Percentiles rank a stretch among this genome's conserved stretches.
Evolutionary conservation across 2,888 invertebrate genomes (phyloP).

Genomic region (Drosophila hawaiiensis): DNA sequence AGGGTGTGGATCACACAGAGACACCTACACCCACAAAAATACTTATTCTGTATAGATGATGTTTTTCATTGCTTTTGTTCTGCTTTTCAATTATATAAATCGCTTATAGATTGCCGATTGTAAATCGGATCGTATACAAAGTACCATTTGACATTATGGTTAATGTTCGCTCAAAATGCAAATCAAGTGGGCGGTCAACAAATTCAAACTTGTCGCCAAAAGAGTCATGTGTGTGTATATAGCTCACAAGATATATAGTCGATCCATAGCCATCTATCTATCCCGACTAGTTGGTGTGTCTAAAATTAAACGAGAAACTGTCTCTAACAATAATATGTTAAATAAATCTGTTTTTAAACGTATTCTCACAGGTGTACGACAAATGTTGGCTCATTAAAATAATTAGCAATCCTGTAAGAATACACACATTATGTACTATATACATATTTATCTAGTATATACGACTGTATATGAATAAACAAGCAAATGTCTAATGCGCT

Average conservation of each 20-base stretch:
- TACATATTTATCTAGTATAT: constrained; percentile 4
- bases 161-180: constrained; percentile 21
- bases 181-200: constrained; percentile 49
- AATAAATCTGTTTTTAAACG: constrained; percentile 79
- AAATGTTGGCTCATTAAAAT: constrained; percentile 78
- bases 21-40: not conserved
- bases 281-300: constrained; percentile 47
- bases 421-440: constrained; percentile 2
- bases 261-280: constrained; percentile 13
- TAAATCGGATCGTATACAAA: constrained; percentile 14
- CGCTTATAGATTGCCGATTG: constrained; percentile 27
- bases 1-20: constrained; percentile 18
- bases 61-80: constrained; percentile 16
- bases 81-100: constrained; percentile 51
- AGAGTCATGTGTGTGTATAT: constrained; percentile 2
- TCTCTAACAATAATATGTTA: constrained; percentile 55
- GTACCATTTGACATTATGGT: constrained; percentile 38
- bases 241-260: constrained; percentile 1
- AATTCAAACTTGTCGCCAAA: constrained; percentile 31
- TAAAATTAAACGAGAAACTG: constrained; percentile 67
- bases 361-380: constrained; percentile 72
- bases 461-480: constrained; percentile 1
- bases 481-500: constrained; percentile 46
- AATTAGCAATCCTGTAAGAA: constrained; percentile 62
- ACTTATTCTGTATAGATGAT: not conserved